Conservation (phyloP, 2,113 vertebrate genomes). For the Phylloscopus trochiloides region DNA sequence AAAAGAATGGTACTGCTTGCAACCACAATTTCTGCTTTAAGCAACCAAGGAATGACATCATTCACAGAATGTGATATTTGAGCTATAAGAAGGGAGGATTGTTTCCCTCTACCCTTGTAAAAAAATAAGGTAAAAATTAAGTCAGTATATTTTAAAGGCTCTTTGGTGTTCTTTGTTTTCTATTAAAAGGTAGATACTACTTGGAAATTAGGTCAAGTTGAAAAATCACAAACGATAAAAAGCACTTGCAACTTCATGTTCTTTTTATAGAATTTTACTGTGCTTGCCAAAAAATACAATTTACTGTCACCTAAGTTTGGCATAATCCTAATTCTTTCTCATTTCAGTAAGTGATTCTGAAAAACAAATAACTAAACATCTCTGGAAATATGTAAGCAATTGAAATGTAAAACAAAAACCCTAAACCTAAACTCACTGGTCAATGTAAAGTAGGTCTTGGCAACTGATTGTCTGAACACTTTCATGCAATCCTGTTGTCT, state of each 20-base stretch:
- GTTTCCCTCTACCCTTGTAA: neutral
- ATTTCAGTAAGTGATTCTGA: neutral
- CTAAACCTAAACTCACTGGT: neutral
- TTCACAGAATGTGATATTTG: neutral
- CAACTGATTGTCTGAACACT: accelerated
- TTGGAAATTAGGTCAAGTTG: neutral
- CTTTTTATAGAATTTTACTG: neutral
- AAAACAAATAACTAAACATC: neutral
- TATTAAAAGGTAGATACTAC: neutral
- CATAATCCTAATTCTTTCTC: neutral
- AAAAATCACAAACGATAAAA: neutral
- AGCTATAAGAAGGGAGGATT: neutral
- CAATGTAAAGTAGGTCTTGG: neutral
- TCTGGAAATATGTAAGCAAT: neutral
- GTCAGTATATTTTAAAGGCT: neutral
- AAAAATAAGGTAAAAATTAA: neutral
- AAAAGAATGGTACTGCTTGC: neutral
- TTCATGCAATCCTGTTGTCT: neutral
- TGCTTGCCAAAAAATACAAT: neutral
- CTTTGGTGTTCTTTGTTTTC: neutral
- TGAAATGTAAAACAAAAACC: neutral
- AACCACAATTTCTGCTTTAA: neutral
- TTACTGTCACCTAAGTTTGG: neutral
- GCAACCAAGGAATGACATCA: neutral
- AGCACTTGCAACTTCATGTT: neutral